Evolutionary conservation across 2,113 vertebrate genomes (phyloP).

Genomic region (Nothobranchius furzeri): DNA sequence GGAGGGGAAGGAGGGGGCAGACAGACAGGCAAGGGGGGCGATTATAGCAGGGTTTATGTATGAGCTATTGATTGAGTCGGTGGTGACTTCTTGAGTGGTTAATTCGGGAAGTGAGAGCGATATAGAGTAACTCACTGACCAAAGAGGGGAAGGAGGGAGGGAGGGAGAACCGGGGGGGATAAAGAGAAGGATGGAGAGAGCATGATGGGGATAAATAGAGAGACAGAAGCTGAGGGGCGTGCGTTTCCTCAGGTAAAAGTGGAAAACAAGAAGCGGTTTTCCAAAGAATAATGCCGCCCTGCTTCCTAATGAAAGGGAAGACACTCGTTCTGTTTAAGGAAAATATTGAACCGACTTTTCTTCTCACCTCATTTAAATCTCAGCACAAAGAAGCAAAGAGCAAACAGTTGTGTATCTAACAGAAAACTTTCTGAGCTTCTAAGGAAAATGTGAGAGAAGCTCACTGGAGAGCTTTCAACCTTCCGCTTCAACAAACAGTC

Average conservation of each 20-base stretch:
- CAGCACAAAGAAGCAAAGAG: not conserved
- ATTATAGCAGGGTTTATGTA: slow-evolving; percentile 87
- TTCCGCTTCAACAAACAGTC: too few species aligned
- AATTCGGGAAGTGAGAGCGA: slow-evolving; percentile 86
- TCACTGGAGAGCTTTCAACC: too few species aligned
- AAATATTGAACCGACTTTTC: not conserved
- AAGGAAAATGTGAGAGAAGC: too few species aligned
- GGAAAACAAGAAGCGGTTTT: slow-evolving; percentile 30
- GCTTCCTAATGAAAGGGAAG: not conserved
- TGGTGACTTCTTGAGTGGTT: slow-evolving; percentile 88
- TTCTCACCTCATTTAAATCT: not conserved
- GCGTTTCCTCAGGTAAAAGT: slow-evolving; percentile 44
- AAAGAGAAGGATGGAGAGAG: slow-evolving; percentile 60
- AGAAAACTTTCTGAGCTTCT: too few species aligned
- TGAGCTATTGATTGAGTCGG: slow-evolving; percentile 87
- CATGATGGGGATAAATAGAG: slow-evolving; percentile 44
- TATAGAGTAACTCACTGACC: slow-evolving; percentile 83
- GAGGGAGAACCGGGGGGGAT: slow-evolving; percentile 12
- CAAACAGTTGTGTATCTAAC: not conserved
- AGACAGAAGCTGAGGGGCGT: slow-evolving; percentile 25
- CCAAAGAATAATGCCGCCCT: slow-evolving; percentile 17
- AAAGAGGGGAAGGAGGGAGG: slow-evolving; percentile 54
- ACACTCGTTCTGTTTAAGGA: slow-evolving; percentile 5
- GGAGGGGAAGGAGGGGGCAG: slow-evolving; percentile 38
- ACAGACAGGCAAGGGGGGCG: slow-evolving; percentile 77